Conservation (phyloP, 2,113 vertebrate genomes). For the Canis aureus region DNA sequence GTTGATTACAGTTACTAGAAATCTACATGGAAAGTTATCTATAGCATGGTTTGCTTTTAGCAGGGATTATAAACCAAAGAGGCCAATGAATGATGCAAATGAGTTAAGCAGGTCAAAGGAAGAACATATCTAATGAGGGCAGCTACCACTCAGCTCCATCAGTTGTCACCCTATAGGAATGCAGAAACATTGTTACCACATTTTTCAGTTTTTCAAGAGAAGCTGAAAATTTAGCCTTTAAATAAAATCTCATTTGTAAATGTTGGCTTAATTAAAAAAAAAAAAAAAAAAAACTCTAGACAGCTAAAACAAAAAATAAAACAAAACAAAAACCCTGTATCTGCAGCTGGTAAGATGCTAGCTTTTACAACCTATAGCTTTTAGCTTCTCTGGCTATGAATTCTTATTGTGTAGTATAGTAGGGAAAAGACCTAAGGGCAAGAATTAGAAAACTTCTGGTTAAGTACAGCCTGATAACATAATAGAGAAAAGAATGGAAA, state of each 20-base stretch:
- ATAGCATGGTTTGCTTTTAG: neutral
- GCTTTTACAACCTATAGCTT: slow-evolving; percentile 44
- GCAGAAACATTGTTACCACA: neutral
- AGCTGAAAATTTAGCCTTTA: neutral
- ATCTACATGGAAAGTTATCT: neutral
- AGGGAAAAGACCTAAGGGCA: slow-evolving; percentile 14
- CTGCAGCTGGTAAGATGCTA: neutral
- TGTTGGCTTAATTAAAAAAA: neutral
- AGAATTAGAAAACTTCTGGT: slow-evolving; percentile 53
- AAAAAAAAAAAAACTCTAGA: neutral
- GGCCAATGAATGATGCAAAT: slow-evolving; percentile 9
- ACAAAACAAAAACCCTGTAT: neutral
- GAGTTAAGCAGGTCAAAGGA: neutral
- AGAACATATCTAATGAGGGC: neutral
- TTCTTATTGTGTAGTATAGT: neutral
- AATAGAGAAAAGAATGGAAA: slow-evolving; percentile 58
- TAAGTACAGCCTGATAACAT: slow-evolving; percentile 28
- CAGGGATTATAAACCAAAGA: neutral
- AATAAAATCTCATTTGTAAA: slow-evolving; percentile 31
- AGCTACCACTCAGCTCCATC: neutral
- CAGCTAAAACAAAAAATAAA: neutral
- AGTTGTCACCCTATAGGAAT: neutral
- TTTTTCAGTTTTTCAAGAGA: slow-evolving; percentile 3
- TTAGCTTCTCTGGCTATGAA: slow-evolving; percentile 51
- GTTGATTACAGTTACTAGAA: neutral